Evolutionary conservation across 2,797 vertebrate species (phyloP).

Genomic region (Ateles fusciceps): DNA sequence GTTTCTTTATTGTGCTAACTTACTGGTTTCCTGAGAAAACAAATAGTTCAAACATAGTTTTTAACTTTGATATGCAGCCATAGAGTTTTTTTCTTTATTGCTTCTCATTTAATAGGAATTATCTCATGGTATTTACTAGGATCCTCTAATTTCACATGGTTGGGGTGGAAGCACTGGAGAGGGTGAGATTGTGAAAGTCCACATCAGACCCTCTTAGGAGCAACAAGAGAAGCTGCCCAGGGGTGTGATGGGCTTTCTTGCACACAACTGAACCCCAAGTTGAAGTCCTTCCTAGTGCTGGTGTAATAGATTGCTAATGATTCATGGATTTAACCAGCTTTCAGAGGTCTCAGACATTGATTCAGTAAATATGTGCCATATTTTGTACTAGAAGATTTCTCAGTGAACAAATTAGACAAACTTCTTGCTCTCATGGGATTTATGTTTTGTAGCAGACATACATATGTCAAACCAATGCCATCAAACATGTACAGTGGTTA

Average conservation of each 20-base stretch:
- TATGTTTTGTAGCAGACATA: neutral
- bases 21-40: neutral
- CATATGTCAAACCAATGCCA: neutral
- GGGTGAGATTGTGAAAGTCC: neutral
- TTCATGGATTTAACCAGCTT: neutral
- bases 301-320: neutral
- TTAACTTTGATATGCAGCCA: neutral
- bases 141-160: neutral
- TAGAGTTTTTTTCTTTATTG: neutral
- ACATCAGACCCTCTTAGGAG: neutral
- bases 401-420: neutral
- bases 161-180: rapidly evolving
- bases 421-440: neutral
- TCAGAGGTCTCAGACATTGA: neutral
- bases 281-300: neutral
- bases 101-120: neutral
- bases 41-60: slow-evolving; percentile 1
- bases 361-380: neutral
- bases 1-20: neutral
- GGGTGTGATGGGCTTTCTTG: rapidly evolving
- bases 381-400: neutral
- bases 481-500: neutral
- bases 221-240: neutral
- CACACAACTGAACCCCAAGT: neutral
- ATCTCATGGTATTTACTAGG: neutral